Evolutionary conservation across 1,140 invertebrate genomes (phyloP), one percentile per base, ranked within the genome.

Genomic region (Leptonema lineaticorne): DNA sequence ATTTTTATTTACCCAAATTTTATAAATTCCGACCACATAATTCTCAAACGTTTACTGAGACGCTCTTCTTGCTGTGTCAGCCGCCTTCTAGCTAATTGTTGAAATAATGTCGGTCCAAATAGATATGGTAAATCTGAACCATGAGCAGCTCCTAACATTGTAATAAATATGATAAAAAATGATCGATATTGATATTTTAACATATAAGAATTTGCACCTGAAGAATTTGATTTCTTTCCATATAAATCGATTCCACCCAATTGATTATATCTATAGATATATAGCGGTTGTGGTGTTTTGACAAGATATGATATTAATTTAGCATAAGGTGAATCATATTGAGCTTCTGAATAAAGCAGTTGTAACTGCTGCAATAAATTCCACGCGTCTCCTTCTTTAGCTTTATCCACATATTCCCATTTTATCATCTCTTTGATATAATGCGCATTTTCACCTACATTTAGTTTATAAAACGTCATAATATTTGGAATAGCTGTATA

Each of bases 51-150:
- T 16, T 78, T 78, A 69, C 86, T 87, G 7, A 88, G 75, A 63
- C 81, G 76, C 63, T 86, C 85, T 75, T 90, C 87, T 20, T 81
- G 79, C 26, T 76, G 72, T 22, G 80, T 84, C 24, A 87, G 82
- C 18, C 84, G 75, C 46, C 86, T 77, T 29, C 86, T 79, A 1
- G 83, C 81, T 65, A 86, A 76, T 77, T 87, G 85, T 62, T 87
- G 84, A 69, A 88, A 85, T 6, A 88, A 75, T 14, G 84, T 80
- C 26, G 88, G 86, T 14, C 89, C 89, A 60, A 90, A 81, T 20
- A 90, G 74, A 24, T 88, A 83, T 2, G 89, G 76, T 62, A 90
- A 76, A 73, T 90, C 88, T 0, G 86, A 80, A 26, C 86, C 85
- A 73, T 89, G 86, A 0, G 83, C 81, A 20, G 87, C 85, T 22